Evolutionary conservation across 2,888 invertebrate genomes (phyloP).

Genomic region (Sicus ferrugineus): DNA sequence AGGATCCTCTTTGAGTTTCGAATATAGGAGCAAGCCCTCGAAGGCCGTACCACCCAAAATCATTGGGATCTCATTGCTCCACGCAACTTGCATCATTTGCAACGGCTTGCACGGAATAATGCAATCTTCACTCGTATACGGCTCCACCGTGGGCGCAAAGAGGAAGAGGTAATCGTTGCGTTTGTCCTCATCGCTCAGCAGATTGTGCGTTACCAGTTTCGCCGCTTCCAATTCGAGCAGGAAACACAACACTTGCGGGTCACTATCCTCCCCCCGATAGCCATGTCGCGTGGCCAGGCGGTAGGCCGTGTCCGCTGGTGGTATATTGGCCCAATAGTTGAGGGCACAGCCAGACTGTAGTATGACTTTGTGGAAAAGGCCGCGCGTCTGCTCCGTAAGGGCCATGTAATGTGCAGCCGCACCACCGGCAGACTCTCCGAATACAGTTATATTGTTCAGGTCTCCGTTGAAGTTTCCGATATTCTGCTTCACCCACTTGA

Average conservation of each 20-base stretch:
- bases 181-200: constrained; percentile 51
- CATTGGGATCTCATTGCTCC: constrained; percentile 57
- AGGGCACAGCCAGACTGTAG: constrained; percentile 57
- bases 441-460: constrained; percentile 65
- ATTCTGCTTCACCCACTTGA: constrained; percentile 66
- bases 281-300: constrained; percentile 57
- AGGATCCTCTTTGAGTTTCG: constrained; percentile 36
- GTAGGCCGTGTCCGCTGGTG: constrained; percentile 51
- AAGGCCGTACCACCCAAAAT: constrained; percentile 58
- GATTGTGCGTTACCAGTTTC: constrained; percentile 49
- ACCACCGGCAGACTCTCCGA: constrained; percentile 67
- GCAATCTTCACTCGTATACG: constrained; percentile 54
- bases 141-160: constrained; percentile 58
- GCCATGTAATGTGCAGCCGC: constrained; percentile 65
- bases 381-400: constrained; percentile 64
- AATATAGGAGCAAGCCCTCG: constrained; percentile 58
- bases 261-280: constrained; percentile 57
- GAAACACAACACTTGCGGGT: constrained; percentile 58
- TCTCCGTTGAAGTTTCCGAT: constrained; percentile 66
- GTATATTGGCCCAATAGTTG: constrained; percentile 54
- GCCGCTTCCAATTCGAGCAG: constrained; percentile 54
- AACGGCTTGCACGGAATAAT: constrained; percentile 51
- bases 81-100: constrained; percentile 55
- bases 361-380: constrained; percentile 60
- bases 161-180: constrained; percentile 49